Evolutionary conservation across 1,140 invertebrate species (phyloP), one percentile per base, ranked within the genome.

Genomic region (Coenobita brevimanus): DNA sequence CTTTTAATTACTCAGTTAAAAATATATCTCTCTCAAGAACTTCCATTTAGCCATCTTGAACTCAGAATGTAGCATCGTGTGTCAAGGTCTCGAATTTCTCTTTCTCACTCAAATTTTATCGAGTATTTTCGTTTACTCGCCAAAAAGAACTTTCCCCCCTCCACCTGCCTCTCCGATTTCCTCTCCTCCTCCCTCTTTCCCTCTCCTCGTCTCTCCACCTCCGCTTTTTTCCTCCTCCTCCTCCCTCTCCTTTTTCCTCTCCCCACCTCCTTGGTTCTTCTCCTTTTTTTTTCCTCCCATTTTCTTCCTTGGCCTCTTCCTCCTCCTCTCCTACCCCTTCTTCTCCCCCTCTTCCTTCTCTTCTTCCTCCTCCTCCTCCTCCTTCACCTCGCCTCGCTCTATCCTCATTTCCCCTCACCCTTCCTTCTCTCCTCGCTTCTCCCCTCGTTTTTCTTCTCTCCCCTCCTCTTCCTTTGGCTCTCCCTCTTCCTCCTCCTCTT

Each of bases 191-290:
- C 30, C 27, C 21, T 62, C 27, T 17, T 62, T 24, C 57, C 27
- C 57, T 17, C 33, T 71, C n/a, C 73, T 41, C 73, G 36, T 76
- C 41, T n/a, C n/a, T n/a, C n/a, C n/a, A n/a, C n/a, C n/a, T n/a
- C n/a, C n/a, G n/a, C n/a, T n/a, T n/a, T n/a, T n/a, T n/a, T 71
- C 67, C 33, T 21, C 33, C 67, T 24, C 67, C 54, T 43, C 3
- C 36, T 17, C 41, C 30, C 71, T 41, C 46, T 15, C 2, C 10
- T 46, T 21, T 41, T 15, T 46, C 71, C 24, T 4, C 71, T 17
- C 21, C 71, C n/a, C 41, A 33, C 17, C 21, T 41, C 6, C 15
- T 41, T 15, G 36, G n/a, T n/a, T 3, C 36, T 33, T 75, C 41
- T 21, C 33, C 13, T 33, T 75, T n/a, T n/a, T n/a, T n/a, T n/a